Base-by-base conservation (phyloP, 2,797 vertebrate species). In the Craterocephalus amniculus region DNA sequence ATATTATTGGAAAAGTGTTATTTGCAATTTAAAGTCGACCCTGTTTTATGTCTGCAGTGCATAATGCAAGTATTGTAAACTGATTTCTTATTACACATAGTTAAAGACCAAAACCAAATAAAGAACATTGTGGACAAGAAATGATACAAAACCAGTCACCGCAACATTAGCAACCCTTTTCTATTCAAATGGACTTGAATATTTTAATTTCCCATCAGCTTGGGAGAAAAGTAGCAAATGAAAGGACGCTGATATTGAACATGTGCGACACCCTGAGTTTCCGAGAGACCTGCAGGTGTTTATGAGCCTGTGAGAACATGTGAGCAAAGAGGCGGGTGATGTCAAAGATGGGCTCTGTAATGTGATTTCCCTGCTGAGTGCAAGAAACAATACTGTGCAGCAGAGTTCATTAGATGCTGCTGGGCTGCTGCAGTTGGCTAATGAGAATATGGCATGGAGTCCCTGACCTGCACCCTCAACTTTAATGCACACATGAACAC, bases 371-470 rank as follows among this genome's bases (percentile, higher is more conserved):
- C 87, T 36, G 75, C 85, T 80, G 89, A 91, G 85, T 77, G 80
- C 66, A 72, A 64, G 79, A 89, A 82, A 89, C 89, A 91, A 85
- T 74, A 63, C 79, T 18, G 31, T 27, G 79, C 79, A 65, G 68
- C 77, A 78, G 81, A 90, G 84, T 93, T 92, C 83, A 91, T 94
- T 92, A 92, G 86, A 83, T 76, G 77, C 72, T 66, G 74, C 81
- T 69, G 78, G 69, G 74, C 80, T 78, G 75, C 65, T 76, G 80
- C 74, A 76, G 75, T 64, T 31, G 59, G 68, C 85, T 89, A 89
- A 90, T 91, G 86, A 88, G 81, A 81, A 90, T 81, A 76, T 80
- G 74, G 62, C 68, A 59, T 49, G 45, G 80, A 83, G 78, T 88
- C 79, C 68, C 83, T 74, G 63, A 79, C 59, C 78, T 49, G 36